phyloP scores from a whole-genome alignment of 2,888 invertebrate genomes.

The Lomographa bimaculata region DNA sequence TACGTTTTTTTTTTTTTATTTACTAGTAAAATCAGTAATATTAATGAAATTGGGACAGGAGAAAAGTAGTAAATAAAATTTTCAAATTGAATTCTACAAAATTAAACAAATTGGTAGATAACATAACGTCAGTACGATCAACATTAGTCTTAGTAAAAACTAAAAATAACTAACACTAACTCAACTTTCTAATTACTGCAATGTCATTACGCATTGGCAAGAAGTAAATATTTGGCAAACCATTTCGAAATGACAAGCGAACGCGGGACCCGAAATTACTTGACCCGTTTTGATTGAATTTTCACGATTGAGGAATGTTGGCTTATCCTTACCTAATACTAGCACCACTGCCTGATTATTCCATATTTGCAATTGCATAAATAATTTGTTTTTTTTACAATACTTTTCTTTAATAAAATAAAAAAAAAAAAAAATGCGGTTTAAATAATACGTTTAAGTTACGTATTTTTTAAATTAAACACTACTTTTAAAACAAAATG shows the following conservation, averaged over 20 bases:
- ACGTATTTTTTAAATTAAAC: too few species aligned
- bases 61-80: too few species aligned
- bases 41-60: too few species aligned
- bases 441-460: too few species aligned
- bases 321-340: slow-evolving; percentile 54
- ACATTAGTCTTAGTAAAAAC: not conserved
- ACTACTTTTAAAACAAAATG: too few species aligned
- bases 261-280: slow-evolving; percentile 31
- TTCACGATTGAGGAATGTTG: slow-evolving; percentile 54
- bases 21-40: too few species aligned
- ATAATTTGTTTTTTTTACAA: not conserved
- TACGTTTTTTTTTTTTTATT: too few species aligned
- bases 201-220: slow-evolving; percentile 56
- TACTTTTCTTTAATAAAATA: too few species aligned
- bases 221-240: slow-evolving; percentile 58
- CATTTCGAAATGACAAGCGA: slow-evolving; percentile 38
- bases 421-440: too few species aligned
- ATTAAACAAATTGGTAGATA: too few species aligned
- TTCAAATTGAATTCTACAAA: too few species aligned
- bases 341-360: slow-evolving; percentile 54
- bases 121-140: too few species aligned
- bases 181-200: slow-evolving; percentile 14
- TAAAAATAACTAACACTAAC: slow-evolving; percentile 2
- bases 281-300: slow-evolving; percentile 27
- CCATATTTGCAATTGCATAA: slow-evolving; percentile 10